Conservation (phyloP, 2,888 invertebrate species). For the Achlya flavicornis region DNA sequence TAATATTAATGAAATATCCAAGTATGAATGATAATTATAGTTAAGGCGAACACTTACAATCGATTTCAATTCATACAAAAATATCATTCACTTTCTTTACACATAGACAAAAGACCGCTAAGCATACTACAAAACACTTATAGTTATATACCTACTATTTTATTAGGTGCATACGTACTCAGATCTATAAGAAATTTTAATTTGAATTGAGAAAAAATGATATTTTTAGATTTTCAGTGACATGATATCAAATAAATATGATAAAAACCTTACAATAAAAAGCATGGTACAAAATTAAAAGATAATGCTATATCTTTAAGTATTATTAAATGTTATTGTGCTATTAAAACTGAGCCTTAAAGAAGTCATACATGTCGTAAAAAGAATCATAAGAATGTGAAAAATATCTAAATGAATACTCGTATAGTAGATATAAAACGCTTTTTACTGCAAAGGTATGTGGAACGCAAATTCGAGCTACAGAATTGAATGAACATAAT, state of each 20-base stretch:
- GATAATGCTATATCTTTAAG: neutral
- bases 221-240: neutral
- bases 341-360: neutral
- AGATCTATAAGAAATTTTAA: neutral
- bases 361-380: neutral
- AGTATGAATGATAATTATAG: constrained; percentile 45
- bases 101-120: constrained; percentile 70
- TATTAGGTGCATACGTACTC: neutral
- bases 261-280: neutral
- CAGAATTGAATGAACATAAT: neutral
- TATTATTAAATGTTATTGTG: neutral
- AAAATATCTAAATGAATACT: neutral
- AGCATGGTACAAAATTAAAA: neutral
- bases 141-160: neutral
- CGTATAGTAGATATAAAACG: no score
- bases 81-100: constrained; percentile 78
- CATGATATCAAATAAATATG: neutral
- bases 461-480: neutral
- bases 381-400: neutral
- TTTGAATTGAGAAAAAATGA: neutral
- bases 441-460: no score
- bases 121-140: constrained; percentile 58
- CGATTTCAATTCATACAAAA: constrained; percentile 78
- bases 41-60: constrained; percentile 70
- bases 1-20: neutral